Evolutionary conservation across 2,797 vertebrate genomes (phyloP).

Genomic region (Lophius americanus): DNA sequence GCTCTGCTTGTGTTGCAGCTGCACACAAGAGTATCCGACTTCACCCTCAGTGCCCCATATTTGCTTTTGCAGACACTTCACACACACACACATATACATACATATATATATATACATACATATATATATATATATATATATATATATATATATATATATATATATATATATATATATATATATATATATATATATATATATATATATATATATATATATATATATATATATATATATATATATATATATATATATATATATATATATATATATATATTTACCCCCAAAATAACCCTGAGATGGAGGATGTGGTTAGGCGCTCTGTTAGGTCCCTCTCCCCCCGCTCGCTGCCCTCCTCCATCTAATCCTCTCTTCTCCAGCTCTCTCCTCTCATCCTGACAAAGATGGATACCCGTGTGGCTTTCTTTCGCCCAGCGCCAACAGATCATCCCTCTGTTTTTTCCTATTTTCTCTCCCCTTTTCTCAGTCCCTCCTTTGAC

Average conservation of each 20-base stretch:
- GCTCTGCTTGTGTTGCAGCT: not conserved
- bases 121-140: too few relatives aligned
- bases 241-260: not conserved
- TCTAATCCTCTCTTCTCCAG: constrained; percentile 46
- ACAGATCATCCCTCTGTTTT: constrained; percentile 61
- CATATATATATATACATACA: not conserved
- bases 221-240: not conserved
- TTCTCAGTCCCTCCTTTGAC: constrained; percentile 23
- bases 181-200: not conserved
- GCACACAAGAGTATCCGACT: constrained; percentile 3
- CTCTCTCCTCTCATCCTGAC: constrained; percentile 55
- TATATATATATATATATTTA: not conserved
- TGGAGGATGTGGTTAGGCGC: constrained; percentile 66
- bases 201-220: not conserved
- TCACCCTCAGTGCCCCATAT: constrained; percentile 46
- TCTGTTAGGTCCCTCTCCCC: constrained; percentile 50
- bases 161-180: not conserved
- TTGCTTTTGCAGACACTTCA: constrained; percentile 16
- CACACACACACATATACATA: constrained; percentile 3
- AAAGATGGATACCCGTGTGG: constrained; percentile 68
- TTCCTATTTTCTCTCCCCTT: not conserved
- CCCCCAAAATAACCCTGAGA: constrained; percentile 58
- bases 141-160: not conserved
- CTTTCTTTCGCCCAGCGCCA: constrained; percentile 44
- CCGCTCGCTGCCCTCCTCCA: constrained; percentile 44